phyloP scores from a whole-genome alignment of 2,113 vertebrate species.

The Speoplatyrhinus poulsoni region DNA sequence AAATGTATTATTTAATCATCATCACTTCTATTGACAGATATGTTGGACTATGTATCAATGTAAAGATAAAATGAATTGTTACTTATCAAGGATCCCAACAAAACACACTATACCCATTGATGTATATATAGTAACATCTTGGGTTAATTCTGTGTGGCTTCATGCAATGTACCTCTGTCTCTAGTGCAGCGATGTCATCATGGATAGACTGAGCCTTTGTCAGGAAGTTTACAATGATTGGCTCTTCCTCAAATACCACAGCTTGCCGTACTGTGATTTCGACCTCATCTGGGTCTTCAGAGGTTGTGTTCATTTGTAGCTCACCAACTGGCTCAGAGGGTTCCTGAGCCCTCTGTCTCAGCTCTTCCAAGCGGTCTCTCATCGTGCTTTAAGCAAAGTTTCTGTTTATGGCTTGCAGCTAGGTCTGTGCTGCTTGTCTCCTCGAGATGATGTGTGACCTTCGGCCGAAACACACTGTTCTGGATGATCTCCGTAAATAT shows the following conservation, averaged over 20 bases:
- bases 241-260: constrained; percentile 89
- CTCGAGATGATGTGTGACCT: not conserved
- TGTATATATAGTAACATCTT: no score
- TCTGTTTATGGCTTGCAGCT: not conserved
- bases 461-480: not conserved
- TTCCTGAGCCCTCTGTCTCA: constrained; percentile 82
- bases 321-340: constrained; percentile 48
- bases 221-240: constrained; percentile 84
- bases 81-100: no score
- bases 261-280: constrained; percentile 75
- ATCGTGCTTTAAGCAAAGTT: constrained; percentile 59
- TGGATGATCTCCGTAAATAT: not conserved
- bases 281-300: constrained; percentile 51
- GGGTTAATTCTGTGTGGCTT: not conserved
- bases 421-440: not conserved
- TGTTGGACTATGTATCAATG: not conserved
- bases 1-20: not conserved
- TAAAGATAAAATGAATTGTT: no score
- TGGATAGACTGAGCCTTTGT: constrained; percentile 84
- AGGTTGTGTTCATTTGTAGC: constrained; percentile 37
- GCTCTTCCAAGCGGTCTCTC: constrained; percentile 90
- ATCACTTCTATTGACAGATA: not conserved
- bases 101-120: no score
- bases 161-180: constrained; percentile 74
- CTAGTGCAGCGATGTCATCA: constrained; percentile 81